phyloP scores from a whole-genome alignment of 1,140 invertebrate species.

The Pissodes strobi region DNA sequence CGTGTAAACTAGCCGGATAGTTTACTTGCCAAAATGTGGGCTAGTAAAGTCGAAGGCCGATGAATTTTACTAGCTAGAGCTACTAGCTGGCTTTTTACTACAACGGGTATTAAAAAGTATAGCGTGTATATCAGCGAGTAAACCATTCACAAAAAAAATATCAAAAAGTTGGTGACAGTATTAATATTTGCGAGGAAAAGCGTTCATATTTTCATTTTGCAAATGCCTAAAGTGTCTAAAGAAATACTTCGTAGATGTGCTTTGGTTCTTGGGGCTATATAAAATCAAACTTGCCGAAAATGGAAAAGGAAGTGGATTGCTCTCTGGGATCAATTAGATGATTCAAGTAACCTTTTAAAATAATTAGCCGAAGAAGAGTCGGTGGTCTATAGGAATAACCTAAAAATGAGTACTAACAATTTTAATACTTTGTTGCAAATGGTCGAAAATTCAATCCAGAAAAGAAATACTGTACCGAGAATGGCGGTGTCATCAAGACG shows the following conservation, averaged over 20 bases:
- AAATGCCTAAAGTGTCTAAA: constrained; percentile 2
- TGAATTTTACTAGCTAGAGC: not conserved
- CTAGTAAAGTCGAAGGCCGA: not conserved
- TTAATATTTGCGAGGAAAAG: not conserved
- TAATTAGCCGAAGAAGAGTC: no score
- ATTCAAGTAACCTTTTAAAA: no score
- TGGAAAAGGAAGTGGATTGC: not conserved
- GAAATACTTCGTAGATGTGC: constrained; percentile 4
- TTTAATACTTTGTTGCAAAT: not conserved
- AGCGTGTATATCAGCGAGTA: not conserved
- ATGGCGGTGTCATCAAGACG: not conserved
- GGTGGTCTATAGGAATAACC: no score
- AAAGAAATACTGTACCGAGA: not conserved
- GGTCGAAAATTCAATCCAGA: not conserved
- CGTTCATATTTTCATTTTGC: not conserved
- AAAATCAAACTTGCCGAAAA: not conserved
- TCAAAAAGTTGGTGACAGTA: not conserved
- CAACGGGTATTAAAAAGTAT: not conserved
- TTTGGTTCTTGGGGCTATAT: not conserved
- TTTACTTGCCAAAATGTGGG: not conserved
- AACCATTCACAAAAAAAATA: not conserved
- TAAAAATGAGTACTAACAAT: not conserved
- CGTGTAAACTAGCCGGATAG: not conserved
- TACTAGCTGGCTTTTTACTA: not conserved
- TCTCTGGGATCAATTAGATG: not conserved